These are phyloP conservation scores for Tetragnatha versicolor DNA, from an alignment of 1,140 invertebrate species.

Conservation along the genomic window DNA sequence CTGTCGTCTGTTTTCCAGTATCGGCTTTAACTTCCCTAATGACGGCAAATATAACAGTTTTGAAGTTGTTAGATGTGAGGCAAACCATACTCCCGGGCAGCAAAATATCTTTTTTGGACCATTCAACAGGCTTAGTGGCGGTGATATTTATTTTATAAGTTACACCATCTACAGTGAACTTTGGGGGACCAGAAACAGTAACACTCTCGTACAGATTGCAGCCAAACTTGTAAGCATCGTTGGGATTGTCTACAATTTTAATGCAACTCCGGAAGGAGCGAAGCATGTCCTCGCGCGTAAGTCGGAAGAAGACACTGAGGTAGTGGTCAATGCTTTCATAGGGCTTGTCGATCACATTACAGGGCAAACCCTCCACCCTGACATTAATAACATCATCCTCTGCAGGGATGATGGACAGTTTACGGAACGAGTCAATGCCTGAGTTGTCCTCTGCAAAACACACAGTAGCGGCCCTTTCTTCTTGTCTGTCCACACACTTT, in stretches of 20 bases:
- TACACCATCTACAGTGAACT: not conserved
- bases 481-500: not conserved
- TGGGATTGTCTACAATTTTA: not conserved
- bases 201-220: conserved; percentile 6
- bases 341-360: conserved; percentile 27
- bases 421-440: not conserved
- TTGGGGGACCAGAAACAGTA: not conserved
- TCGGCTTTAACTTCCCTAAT: conserved; percentile 67
- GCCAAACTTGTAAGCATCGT: not conserved
- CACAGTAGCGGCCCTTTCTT: not conserved
- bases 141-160: conserved; percentile 1
- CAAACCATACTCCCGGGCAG: conserved; percentile 76
- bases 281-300: conserved; percentile 45
- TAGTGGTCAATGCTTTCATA: conserved; percentile 39
- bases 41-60: conserved; percentile 72
- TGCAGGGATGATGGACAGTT: conserved; percentile 22
- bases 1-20: not conserved
- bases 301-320: conserved; percentile 29
- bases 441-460: conserved; percentile 1
- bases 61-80: conserved; percentile 71
- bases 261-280: conserved; percentile 25
- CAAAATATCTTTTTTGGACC: not conserved
- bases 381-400: conserved; percentile 36
- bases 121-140: not conserved
- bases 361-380: not conserved